These are phyloP conservation scores for Dysmachus trigonus DNA, from an alignment of 2,888 invertebrate genomes.

Conservation along the genomic window DNA sequence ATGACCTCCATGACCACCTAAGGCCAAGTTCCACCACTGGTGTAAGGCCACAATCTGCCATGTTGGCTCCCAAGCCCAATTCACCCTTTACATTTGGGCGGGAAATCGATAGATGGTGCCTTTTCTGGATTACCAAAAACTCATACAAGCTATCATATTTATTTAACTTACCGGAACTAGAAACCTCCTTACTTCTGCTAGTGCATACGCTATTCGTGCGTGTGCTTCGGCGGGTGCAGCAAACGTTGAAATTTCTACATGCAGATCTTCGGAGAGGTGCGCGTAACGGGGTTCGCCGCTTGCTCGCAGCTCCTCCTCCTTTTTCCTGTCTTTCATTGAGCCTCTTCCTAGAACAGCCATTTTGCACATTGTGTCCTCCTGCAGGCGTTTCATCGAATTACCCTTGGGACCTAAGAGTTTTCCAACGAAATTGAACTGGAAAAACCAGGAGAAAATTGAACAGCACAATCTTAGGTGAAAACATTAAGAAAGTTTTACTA, in stretches of 20 bases:
- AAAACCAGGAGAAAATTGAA: slow-evolving; percentile 53
- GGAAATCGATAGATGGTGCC: not conserved
- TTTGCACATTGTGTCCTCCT: slow-evolving; percentile 95
- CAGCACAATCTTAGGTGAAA: not conserved
- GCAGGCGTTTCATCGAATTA: slow-evolving; percentile 88
- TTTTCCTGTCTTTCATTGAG: slow-evolving; percentile 92
- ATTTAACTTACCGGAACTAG: slow-evolving; percentile 74
- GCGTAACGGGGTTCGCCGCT: slow-evolving; percentile 93
- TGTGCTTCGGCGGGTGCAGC: slow-evolving; percentile 92
- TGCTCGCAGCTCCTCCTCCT: slow-evolving; percentile 92
- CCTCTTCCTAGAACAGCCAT: slow-evolving; percentile 94
- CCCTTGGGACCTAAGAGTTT: slow-evolving; percentile 94
- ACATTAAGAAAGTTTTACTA: not conserved
- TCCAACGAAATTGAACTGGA: slow-evolving; percentile 95
- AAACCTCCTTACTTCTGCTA: slow-evolving; percentile 82
- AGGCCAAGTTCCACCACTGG: too few species aligned
- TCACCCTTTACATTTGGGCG: not conserved
- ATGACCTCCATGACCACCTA: too few species aligned
- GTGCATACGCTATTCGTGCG: slow-evolving; percentile 82
- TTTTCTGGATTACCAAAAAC: not conserved
- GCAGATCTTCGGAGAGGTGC: slow-evolving; percentile 89
- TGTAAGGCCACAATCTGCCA: not conserved
- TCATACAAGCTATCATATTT: too few species aligned
- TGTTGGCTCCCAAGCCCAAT: not conserved
- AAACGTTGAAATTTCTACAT: slow-evolving; percentile 91